Base-by-base conservation (phyloP, 2,888 invertebrate genomes). In the Acanthacorydalis orientalis region DNA sequence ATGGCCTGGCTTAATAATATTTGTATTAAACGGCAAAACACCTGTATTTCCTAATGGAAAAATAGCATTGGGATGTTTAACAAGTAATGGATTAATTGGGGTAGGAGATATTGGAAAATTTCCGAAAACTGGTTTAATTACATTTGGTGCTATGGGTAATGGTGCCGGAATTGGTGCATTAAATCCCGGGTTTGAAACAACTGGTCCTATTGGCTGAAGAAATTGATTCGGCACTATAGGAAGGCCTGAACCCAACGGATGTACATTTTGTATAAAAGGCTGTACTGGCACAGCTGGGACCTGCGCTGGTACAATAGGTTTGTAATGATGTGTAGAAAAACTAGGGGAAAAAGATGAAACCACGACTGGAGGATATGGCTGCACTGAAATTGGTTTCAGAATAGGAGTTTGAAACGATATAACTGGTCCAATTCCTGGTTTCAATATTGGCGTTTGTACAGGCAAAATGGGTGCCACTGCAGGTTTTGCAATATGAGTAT, bases 1-100 rank as follows among this genome's bases (percentile, higher is more conserved):
- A 48, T 49, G 44, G 11, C 46, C 45, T 14, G 49, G 39, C 14
- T 38, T 31, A 39, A 46, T 16, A 14, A 23, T 12, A n/a, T 23
- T 46, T 38, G 46, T 23, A 31, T 38, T 31, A 12, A 38, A 7
- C 4, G 43, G 43, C 11, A 43, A 23, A 10, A 12, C 31, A 31
- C 31, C 12, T 31, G 11, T 4, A 14, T 14, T 16, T 15, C 11
- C 14, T 31, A 4, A 9, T 43, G 43, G 43, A 31, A 31, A 31
- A 15, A 16, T 10, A 16, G 12, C 1, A 31, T 43, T 16, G 2
- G 43, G 43, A 31, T 23, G 31, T 43, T 43, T 16, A 11, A 43
- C 7, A 7, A 37, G 8, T 10, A 9, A 12, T 23, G 43, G 43
- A 31, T 23, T 31, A 31, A 31, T 11, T 23, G 43, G 43, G 11